These are phyloP conservation scores for Anastatus disparis DNA, from an alignment of 1,140 invertebrate genomes.

Conservation along the genomic window DNA sequence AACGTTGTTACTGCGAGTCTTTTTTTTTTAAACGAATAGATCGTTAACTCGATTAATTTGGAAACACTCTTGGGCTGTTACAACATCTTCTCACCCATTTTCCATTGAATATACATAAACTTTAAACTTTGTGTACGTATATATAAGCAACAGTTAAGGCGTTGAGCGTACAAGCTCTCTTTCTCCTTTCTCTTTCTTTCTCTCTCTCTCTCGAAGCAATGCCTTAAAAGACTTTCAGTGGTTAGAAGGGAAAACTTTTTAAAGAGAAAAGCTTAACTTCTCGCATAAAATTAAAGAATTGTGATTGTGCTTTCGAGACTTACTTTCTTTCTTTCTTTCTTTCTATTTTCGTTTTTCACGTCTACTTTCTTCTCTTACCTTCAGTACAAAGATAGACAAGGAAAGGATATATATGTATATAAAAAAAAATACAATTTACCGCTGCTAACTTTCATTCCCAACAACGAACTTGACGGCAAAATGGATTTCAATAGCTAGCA, in stretches of 20 bases:
- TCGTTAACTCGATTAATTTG: constrained; percentile 22
- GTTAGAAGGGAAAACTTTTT: constrained; percentile 54
- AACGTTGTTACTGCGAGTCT: too few relatives aligned
- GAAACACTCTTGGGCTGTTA: not conserved
- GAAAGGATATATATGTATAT: too few relatives aligned
- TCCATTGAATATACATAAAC: constrained; percentile 33
- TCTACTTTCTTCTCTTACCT: constrained; percentile 16
- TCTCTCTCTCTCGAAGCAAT: too few relatives aligned
- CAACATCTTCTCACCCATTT: too few relatives aligned
- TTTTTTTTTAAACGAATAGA: constrained; percentile 12
- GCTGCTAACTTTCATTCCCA: constrained; percentile 55
- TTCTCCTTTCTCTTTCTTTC: too few relatives aligned
- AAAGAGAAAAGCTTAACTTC: constrained; percentile 65
- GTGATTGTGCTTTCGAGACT: constrained; percentile 56
- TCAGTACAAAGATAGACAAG: too few relatives aligned
- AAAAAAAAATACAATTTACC: constrained; percentile 56
- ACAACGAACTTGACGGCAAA: constrained; percentile 47
- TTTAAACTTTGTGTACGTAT: not conserved
- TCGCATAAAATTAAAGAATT: constrained; percentile 66
- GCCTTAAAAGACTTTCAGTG: not conserved
- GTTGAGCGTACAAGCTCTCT: not conserved
- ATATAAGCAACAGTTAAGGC: not conserved
- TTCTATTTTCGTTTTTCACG: not conserved
- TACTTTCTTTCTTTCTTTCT: constrained; percentile 43
- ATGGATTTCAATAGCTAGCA: constrained; percentile 52